A percentile compares a stretch with the other conserved stretches of the same genome.
phyloP scores from a whole-genome alignment of 2,797 vertebrate genomes.

The Coregonus ussuriensis region DNA sequence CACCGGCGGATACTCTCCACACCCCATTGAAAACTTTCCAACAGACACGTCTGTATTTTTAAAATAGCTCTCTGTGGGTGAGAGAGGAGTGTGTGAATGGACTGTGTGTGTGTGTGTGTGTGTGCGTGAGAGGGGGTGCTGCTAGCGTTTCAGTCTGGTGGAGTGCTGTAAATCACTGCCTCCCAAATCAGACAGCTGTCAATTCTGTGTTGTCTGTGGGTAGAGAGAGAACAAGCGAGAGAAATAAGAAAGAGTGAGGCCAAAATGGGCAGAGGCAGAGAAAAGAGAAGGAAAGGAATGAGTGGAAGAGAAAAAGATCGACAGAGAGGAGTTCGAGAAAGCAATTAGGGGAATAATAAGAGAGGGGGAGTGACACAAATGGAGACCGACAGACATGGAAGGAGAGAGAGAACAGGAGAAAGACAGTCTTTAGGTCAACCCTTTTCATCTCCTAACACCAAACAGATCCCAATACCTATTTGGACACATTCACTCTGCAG shows the following conservation, averaged over 20 bases:
- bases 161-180: conserved; percentile 5
- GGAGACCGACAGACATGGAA: too few relatives aligned
- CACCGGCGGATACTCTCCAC: not conserved
- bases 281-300: not conserved
- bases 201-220: not conserved
- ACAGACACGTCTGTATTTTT: conserved; percentile 19
- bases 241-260: not conserved
- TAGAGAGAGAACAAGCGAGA: not conserved
- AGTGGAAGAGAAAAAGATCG: not conserved
- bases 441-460: not conserved
- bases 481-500: too few relatives aligned
- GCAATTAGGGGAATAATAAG: not conserved
- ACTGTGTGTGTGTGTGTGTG: conserved; percentile 2
- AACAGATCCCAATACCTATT: not conserved
- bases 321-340: not conserved
- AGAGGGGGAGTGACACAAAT: not conserved
- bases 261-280: not conserved
- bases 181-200: conserved; percentile 2
- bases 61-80: conserved; percentile 3
- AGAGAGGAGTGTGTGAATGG: not conserved
- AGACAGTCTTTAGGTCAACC: not conserved
- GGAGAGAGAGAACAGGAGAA: not conserved
- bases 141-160: not conserved
- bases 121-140: not conserved
- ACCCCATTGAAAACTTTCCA: conserved; percentile 30